phyloP scores from a whole-genome alignment of 2,888 invertebrate species.

The Phalangium opilio region DNA sequence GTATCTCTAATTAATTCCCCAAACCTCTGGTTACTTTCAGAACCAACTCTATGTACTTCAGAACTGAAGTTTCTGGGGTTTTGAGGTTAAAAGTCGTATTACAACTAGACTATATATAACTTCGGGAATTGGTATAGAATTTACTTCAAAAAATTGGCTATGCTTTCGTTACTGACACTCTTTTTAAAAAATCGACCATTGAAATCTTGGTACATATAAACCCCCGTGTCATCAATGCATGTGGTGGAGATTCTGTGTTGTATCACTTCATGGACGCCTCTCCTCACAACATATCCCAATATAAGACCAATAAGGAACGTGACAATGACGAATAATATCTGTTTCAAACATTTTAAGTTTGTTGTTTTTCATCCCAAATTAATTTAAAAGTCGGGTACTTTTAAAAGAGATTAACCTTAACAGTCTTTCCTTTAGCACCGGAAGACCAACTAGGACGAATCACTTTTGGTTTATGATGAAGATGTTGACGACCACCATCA shows the following conservation, averaged over 20 bases:
- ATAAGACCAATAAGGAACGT: slow-evolving; percentile 5
- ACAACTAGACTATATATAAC: too few relatives aligned
- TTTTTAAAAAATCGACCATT: background rate
- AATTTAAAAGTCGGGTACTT: background rate
- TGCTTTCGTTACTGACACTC: background rate
- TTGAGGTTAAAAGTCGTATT: background rate
- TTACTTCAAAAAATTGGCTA: slow-evolving; percentile 1
- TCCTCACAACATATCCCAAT: slow-evolving; percentile 5
- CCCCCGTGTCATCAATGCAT: background rate
- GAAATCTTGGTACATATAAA: background rate
- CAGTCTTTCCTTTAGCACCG: slow-evolving; percentile 14
- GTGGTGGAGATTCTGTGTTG: background rate
- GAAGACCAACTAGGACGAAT: slow-evolving; percentile 12
- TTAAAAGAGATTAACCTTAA: slow-evolving; percentile 10
- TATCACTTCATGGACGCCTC: slow-evolving; percentile 5
- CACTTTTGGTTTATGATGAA: background rate
- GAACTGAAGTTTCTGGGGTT: background rate
- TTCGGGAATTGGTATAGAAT: too few relatives aligned
- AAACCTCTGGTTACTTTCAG: background rate
- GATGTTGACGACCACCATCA: background rate
- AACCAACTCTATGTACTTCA: slow-evolving; percentile 1
- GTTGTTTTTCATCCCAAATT: too few relatives aligned
- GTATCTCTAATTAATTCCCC: background rate
- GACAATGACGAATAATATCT: slow-evolving; percentile 5
- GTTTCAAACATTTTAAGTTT: too few relatives aligned